Evolutionary conservation across 2,113 vertebrate species (phyloP).

Genomic region (Mellivora capensis): DNA sequence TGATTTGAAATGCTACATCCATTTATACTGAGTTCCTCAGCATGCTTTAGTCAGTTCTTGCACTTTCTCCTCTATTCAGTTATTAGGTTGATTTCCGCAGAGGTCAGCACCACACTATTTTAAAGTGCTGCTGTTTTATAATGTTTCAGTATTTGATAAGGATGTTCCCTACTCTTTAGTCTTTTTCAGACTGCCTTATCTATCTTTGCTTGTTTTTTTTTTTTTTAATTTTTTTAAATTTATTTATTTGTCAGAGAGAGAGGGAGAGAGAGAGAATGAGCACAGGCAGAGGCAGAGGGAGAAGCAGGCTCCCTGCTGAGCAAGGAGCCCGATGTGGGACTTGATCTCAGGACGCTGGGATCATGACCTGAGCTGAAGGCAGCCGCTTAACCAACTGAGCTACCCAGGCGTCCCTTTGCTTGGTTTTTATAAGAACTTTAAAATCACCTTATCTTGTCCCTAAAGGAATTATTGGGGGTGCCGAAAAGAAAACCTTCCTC

Average conservation of each 20-base stretch:
- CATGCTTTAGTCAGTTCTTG: background rate
- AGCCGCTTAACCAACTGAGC: too few species aligned
- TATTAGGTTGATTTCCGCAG: background rate
- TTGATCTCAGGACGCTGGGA: too few species aligned
- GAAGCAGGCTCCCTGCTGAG: too few species aligned
- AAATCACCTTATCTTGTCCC: background rate
- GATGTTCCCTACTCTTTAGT: background rate
- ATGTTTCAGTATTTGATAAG: background rate
- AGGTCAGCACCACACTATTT: background rate
- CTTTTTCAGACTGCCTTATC: background rate
- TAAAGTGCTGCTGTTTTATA: background rate
- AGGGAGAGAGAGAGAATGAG: too few species aligned
- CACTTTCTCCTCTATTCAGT: background rate
- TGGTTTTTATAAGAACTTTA: background rate
- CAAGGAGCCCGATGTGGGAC: too few species aligned
- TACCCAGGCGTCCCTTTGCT: too few species aligned
- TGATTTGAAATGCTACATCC: background rate
- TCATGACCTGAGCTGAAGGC: too few species aligned
- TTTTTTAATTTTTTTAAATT: too few species aligned
- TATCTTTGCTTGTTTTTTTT: slow-evolving; percentile 10
- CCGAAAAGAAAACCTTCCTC: background rate
- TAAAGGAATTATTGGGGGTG: background rate
- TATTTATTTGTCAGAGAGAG: too few species aligned
- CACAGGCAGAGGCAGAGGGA: too few species aligned
- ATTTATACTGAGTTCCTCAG: background rate